Conservation (phyloP, 2,113 vertebrate species). For the Aegotheles bennettii region DNA sequence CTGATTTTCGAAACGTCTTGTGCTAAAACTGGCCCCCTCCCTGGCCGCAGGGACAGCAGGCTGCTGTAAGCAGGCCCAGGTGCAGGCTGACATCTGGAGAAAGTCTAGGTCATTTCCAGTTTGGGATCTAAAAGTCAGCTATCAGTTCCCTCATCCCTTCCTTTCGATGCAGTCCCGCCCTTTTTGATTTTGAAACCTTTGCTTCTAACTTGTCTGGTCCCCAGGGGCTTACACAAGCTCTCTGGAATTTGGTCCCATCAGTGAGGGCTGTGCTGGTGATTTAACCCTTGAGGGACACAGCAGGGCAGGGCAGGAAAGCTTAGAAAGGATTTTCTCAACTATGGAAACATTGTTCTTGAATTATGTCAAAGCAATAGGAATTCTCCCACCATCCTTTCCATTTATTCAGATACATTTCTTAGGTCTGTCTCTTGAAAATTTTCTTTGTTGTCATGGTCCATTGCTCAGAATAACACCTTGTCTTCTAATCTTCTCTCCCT, state of each 20-base stretch:
- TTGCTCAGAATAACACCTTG: background rate
- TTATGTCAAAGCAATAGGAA: background rate
- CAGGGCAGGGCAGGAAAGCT: background rate
- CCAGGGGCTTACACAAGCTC: slow-evolving; percentile 1
- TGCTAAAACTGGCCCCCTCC: background rate
- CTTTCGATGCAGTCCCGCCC: background rate
- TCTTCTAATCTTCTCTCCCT: background rate
- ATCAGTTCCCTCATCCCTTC: background rate
- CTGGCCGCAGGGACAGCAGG: background rate
- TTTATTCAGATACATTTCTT: background rate
- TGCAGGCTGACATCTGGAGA: background rate
- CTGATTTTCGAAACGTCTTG: background rate
- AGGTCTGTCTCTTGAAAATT: background rate
- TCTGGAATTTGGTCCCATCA: background rate
- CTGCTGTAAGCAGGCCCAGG: background rate
- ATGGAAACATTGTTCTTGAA: background rate
- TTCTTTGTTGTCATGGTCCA: background rate
- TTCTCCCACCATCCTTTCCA: background rate
- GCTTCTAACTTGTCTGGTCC: background rate
- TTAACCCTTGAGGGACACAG: slow-evolving; percentile 13
- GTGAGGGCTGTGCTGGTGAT: background rate
- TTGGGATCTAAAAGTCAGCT: background rate
- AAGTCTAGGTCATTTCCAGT: background rate
- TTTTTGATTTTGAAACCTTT: background rate
- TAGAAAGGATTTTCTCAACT: background rate